Conservation (phyloP, 1,140 invertebrate genomes). For the Drosophila pectinifera region DNA sequence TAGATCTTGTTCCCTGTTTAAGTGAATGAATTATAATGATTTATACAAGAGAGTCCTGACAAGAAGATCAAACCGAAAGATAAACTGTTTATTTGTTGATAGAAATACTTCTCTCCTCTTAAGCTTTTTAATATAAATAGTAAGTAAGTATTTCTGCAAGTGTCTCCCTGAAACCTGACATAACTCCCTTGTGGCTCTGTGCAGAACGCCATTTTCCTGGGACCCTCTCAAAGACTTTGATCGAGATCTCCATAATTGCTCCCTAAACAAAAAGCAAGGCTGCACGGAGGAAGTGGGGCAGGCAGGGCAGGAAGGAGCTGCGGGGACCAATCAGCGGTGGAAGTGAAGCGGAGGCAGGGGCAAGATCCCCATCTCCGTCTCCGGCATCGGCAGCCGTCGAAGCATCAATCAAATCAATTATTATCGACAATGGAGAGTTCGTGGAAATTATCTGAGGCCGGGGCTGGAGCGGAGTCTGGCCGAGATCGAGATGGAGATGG, state of each 20-base stretch:
- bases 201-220: slow-evolving; percentile 38
- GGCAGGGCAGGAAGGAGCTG: slow-evolving; percentile 20
- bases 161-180: neutral
- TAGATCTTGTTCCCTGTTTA: neutral
- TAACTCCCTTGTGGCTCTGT: neutral
- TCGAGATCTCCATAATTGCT: slow-evolving; percentile 49
- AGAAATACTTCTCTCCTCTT: no score
- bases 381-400: slow-evolving; percentile 60
- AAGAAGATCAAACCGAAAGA: no score
- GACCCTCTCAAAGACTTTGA: slow-evolving; percentile 23
- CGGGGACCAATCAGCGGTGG: slow-evolving; percentile 62
- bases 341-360: slow-evolving; percentile 38
- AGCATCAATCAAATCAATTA: slow-evolving; percentile 84
- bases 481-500: slow-evolving; percentile 31
- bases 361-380: slow-evolving; percentile 11
- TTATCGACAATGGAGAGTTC: slow-evolving; percentile 79
- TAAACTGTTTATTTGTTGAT: neutral
- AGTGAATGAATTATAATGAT: no score
- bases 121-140: no score
- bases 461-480: slow-evolving; percentile 20
- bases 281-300: neutral
- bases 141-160: neutral
- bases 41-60: no score
- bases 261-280: slow-evolving; percentile 29
- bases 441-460: slow-evolving; percentile 65